A percentile compares a stretch with the other conserved stretches of the same genome.
phyloP scores from a whole-genome alignment of 1,140 invertebrate species.

The Liolophura sinensis region DNA sequence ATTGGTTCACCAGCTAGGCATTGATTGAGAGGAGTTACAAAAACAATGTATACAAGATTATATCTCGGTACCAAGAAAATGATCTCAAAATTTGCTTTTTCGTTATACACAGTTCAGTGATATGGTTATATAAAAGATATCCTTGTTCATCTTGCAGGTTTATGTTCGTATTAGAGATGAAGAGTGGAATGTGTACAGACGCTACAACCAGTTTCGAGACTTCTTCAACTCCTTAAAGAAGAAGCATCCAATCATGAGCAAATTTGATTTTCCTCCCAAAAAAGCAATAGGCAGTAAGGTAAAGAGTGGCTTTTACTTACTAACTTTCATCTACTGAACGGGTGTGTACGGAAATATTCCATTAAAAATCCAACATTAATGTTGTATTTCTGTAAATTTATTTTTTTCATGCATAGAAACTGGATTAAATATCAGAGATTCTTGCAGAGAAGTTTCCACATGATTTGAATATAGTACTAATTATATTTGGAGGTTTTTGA shows the following conservation, averaged over 20 bases:
- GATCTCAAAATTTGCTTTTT: not conserved
- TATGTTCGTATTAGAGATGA: constrained; percentile 83
- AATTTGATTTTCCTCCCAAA: constrained; percentile 92
- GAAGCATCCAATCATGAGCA: constrained; percentile 74
- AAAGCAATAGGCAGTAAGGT: constrained; percentile 90
- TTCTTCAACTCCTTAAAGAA: constrained; percentile 82
- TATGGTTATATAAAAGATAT: not conserved
- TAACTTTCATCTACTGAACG: not conserved
- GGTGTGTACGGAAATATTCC: not conserved
- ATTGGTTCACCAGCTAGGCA: too few relatives aligned
- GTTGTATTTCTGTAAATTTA: not conserved
- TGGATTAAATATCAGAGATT: too few relatives aligned
- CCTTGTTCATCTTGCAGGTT: constrained; percentile 62
- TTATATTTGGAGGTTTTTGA: not conserved
- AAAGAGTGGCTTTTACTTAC: constrained; percentile 20
- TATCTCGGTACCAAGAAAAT: too few relatives aligned
- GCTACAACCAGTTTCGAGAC: constrained; percentile 87
- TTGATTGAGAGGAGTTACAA: too few relatives aligned
- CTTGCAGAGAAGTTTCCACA: too few relatives aligned
- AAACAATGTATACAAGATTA: too few relatives aligned
- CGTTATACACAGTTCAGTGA: not conserved
- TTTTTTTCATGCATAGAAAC: not conserved
- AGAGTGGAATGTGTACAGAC: constrained; percentile 91
- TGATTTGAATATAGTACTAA: constrained; percentile 6
- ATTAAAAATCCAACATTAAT: not conserved